A percentile compares a stretch with the other conserved stretches of the same genome.
phyloP scores from a whole-genome alignment of 2,797 vertebrate species.

The Cetoscarus ocellatus region DNA sequence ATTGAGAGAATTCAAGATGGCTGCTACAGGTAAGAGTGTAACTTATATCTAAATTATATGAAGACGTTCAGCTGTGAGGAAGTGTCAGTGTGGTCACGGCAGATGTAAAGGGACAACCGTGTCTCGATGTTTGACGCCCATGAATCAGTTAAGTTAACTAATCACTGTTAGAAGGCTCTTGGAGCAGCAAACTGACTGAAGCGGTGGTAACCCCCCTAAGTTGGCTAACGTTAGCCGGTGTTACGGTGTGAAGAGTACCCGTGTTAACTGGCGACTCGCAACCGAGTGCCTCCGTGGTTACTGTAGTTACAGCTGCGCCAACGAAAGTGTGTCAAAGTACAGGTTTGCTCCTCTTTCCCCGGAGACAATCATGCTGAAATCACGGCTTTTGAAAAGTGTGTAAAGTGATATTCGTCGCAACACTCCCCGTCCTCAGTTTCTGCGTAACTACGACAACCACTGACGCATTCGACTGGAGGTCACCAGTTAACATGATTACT shows the following conservation, averaged over 20 bases:
- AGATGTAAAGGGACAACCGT: no score
- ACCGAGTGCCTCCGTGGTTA: no score
- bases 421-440: no score
- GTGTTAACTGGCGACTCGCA: background rate
- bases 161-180: background rate
- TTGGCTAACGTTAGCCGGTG: slow-evolving; percentile 68
- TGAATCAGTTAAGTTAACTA: background rate
- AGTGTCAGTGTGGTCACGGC: background rate
- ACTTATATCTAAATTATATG: slow-evolving; percentile 59
- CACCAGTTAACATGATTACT: no score
- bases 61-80: background rate
- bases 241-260: background rate
- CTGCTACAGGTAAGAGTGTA: slow-evolving; percentile 86
- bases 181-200: slow-evolving; percentile 1
- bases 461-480: no score
- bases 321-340: no score
- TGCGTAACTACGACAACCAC: no score
- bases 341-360: no score
- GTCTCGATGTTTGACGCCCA: background rate
- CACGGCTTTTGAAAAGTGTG: no score
- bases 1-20: slow-evolving; percentile 88
- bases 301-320: no score
- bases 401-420: no score
- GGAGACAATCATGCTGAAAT: no score
- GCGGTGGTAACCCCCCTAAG: background rate